Evolutionary conservation across 2,797 vertebrate species (phyloP).

Genomic region (Notamacropus eugenii): DNA sequence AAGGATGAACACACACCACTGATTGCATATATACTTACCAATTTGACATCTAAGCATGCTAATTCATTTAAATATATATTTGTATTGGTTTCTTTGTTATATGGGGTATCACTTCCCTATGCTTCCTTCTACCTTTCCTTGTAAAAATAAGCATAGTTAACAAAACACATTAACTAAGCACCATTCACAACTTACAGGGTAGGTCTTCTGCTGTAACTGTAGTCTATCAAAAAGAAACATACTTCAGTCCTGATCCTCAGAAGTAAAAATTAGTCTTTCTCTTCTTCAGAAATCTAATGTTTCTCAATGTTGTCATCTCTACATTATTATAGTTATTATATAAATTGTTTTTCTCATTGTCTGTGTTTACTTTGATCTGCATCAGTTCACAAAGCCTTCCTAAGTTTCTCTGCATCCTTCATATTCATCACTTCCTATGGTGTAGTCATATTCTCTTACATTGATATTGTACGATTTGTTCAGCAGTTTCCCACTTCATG

Average conservation of each 20-base stretch:
- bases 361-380: not conserved
- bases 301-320: not conserved
- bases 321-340: not conserved
- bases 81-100: no score
- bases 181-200: not conserved
- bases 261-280: not conserved
- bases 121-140: not conserved
- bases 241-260: not conserved
- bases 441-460: not conserved
- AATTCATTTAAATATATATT: no score
- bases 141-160: not conserved
- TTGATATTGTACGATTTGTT: not conserved
- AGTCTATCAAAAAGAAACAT: not conserved
- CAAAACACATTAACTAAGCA: not conserved
- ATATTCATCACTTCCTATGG: not conserved
- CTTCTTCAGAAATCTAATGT: not conserved
- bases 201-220: not conserved
- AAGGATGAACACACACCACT: not conserved
- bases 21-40: not conserved
- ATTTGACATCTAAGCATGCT: no score
- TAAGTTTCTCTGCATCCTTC: not conserved
- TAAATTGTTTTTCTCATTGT: not conserved
- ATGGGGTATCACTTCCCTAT: not conserved
- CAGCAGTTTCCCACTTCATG: no score
- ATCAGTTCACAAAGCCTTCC: not conserved